Evolutionary conservation across 2,113 vertebrate species (phyloP).

Genomic region (Beaufortia kweichowensis): DNA sequence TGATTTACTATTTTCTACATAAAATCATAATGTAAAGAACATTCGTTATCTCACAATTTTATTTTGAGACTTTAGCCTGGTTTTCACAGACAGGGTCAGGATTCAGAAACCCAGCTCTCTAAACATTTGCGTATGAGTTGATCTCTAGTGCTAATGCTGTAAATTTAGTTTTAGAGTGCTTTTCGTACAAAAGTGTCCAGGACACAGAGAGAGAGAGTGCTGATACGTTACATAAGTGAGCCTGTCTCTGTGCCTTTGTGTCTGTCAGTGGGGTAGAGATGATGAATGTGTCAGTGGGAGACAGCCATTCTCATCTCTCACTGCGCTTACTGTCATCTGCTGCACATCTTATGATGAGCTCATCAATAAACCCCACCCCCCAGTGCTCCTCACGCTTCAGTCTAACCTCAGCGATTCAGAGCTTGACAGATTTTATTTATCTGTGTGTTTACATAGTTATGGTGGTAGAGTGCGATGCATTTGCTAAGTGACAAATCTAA

Average conservation of each 20-base stretch:
- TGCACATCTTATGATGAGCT: slow-evolving; percentile 48
- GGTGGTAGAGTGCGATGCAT: not conserved
- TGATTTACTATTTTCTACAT: too few relatives aligned
- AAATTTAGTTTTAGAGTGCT: not conserved
- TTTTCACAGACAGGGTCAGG: too few relatives aligned
- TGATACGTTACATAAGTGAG: slow-evolving; percentile 42
- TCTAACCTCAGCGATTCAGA: slow-evolving; percentile 18
- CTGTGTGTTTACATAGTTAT: slow-evolving; percentile 26
- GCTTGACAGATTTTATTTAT: slow-evolving; percentile 31
- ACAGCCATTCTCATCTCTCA: slow-evolving; percentile 44
- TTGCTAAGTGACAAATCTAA: not conserved
- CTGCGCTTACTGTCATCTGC: slow-evolving; percentile 25
- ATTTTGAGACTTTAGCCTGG: too few relatives aligned
- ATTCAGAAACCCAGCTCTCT: not conserved
- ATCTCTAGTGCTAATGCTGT: not conserved
- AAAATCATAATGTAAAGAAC: too few relatives aligned
- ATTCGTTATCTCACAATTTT: too few relatives aligned
- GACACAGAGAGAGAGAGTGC: slow-evolving; percentile 13
- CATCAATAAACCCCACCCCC: slow-evolving; percentile 41
- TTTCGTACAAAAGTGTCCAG: slow-evolving; percentile 16
- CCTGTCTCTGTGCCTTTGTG: slow-evolving; percentile 39
- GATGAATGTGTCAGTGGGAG: slow-evolving; percentile 48
- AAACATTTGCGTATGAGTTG: not conserved
- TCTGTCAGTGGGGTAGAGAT: slow-evolving; percentile 38
- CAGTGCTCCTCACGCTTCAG: not conserved